These are phyloP conservation scores for Folsomia candida DNA, from an alignment of 2,888 invertebrate genomes.

Conservation along the genomic window DNA sequence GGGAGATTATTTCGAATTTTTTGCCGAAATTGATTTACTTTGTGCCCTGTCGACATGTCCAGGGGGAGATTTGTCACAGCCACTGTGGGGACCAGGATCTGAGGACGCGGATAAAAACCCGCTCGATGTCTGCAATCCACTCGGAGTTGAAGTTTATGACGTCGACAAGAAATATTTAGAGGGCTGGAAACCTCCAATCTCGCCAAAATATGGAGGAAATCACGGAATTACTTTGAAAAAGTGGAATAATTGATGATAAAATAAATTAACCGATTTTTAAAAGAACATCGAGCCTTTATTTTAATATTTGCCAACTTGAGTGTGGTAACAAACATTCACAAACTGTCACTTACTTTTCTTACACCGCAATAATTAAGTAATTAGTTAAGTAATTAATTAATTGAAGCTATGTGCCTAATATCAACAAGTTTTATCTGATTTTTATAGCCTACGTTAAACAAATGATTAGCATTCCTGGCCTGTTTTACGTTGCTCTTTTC, in stretches of 20 bases:
- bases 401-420: no score
- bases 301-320: no score
- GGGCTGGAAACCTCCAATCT: constrained; percentile 33
- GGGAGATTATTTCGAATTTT: constrained; percentile 59
- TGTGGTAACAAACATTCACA: no score
- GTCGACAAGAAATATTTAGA: constrained; percentile 21
- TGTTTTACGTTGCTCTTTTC: no score
- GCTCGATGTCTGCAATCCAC: constrained; percentile 40
- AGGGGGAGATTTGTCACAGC: constrained; percentile 52
- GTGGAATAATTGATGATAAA: constrained; percentile 15
- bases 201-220: constrained; percentile 27
- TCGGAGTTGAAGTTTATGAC: constrained; percentile 44
- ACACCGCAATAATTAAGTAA: no score
- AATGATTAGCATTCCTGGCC: no score
- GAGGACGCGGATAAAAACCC: constrained; percentile 26
- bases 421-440: no score
- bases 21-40: constrained; percentile 59
- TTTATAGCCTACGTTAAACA: no score
- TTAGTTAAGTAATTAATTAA: no score
- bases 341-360: no score
- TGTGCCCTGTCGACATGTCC: constrained; percentile 57
- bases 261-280: not conserved
- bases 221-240: constrained; percentile 40
- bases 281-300: constrained; percentile 3
- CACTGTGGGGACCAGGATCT: constrained; percentile 42